These are phyloP conservation scores for Rhodinocichla rosea DNA, from an alignment of 2,113 vertebrate genomes.

Conservation along the genomic window DNA sequence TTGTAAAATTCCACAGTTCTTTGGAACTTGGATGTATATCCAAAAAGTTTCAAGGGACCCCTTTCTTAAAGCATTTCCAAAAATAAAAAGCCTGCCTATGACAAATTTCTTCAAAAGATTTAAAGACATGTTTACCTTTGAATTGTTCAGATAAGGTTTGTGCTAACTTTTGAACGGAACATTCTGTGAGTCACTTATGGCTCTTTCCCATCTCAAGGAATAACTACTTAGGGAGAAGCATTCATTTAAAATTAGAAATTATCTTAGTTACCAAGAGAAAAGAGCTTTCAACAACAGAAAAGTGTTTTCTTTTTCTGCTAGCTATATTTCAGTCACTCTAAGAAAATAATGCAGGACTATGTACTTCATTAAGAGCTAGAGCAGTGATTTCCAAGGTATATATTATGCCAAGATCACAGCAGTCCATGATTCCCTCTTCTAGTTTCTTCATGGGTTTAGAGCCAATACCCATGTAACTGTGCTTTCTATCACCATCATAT, in stretches of 20 bases:
- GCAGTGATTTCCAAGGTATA: background rate
- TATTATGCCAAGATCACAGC: background rate
- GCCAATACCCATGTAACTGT: background rate
- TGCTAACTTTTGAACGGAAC: background rate
- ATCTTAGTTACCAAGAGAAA: background rate
- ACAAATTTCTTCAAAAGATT: background rate
- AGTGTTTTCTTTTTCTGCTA: background rate
- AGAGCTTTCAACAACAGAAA: background rate
- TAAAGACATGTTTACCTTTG: background rate
- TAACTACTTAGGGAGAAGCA: background rate
- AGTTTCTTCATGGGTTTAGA: background rate
- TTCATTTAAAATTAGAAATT: background rate
- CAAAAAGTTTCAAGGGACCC: background rate
- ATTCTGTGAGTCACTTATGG: background rate
- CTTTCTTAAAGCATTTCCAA: background rate
- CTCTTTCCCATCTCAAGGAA: background rate
- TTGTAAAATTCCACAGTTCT: background rate
- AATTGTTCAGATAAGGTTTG: background rate
- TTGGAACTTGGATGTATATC: background rate
- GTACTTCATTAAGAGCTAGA: background rate
- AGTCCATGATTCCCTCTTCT: background rate
- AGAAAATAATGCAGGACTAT: background rate
- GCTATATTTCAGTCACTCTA: background rate
- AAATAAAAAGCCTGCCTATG: background rate
- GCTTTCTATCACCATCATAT: background rate